Evolutionary conservation across 2,888 invertebrate species (phyloP).

Genomic region (Nemapogon koenigi): DNA sequence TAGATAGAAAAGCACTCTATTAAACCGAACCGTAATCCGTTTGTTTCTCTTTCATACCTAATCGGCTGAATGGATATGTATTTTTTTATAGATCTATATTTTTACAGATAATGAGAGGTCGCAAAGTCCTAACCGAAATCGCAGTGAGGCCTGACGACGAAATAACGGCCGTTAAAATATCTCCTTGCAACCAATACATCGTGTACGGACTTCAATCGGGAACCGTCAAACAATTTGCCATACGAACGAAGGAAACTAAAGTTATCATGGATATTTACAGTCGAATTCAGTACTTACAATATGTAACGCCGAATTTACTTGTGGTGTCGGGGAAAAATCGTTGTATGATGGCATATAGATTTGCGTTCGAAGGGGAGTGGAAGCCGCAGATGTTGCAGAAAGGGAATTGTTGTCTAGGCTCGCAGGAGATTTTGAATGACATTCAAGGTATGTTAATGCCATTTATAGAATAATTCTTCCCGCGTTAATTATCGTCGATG

Average conservation of each 20-base stretch:
- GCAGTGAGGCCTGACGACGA: conserved; percentile 40
- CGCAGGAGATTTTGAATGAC: conserved; percentile 52
- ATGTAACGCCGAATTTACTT: conserved; percentile 33
- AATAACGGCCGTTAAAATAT: conserved; percentile 51
- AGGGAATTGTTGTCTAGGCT: conserved; percentile 43
- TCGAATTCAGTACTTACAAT: conserved; percentile 43
- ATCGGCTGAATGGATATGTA: too few species aligned
- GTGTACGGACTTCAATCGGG: conserved; percentile 54
- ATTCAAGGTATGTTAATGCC: conserved; percentile 31
- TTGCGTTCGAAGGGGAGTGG: conserved; percentile 31
- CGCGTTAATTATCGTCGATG: neutral
- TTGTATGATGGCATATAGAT: conserved; percentile 45
- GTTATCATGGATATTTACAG: conserved; percentile 47
- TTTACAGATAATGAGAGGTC: conserved; percentile 48
- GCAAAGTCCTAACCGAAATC: conserved; percentile 47
- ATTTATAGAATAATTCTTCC: neutral
- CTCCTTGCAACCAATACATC: conserved; percentile 55
- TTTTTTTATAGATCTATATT: too few species aligned
- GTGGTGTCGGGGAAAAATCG: conserved; percentile 46
- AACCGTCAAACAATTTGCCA: conserved; percentile 41
- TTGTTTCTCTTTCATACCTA: too few species aligned
- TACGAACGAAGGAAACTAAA: conserved; percentile 33
- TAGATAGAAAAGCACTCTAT: too few species aligned
- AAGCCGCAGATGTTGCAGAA: conserved; percentile 44
- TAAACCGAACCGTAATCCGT: too few species aligned